These are phyloP conservation scores for Trichoplusia ni DNA, from an alignment of 1,140 invertebrate genomes.

Conservation along the genomic window DNA sequence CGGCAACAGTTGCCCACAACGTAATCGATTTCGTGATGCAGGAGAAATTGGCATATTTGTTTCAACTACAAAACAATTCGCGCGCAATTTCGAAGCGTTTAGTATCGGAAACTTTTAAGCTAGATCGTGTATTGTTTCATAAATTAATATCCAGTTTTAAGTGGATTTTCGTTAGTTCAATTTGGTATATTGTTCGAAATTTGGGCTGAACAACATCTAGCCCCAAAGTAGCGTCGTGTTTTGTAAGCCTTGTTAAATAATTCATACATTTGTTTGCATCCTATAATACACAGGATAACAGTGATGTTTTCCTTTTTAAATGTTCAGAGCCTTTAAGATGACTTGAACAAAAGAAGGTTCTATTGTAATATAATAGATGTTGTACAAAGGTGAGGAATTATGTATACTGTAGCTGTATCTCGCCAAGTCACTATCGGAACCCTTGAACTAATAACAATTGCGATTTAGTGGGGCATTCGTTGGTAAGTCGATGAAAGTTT, in stretches of 20 bases:
- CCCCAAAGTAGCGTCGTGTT: too few species aligned
- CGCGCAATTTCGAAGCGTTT: neutral
- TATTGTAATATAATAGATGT: too few species aligned
- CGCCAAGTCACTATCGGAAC: conserved; percentile 20
- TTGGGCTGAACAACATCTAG: too few species aligned
- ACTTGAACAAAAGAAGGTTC: too few species aligned
- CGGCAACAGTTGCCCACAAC: neutral
- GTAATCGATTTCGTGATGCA: conserved; percentile 32
- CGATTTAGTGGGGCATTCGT: conserved; percentile 40
- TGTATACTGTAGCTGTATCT: too few species aligned
- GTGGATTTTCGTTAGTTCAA: neutral
- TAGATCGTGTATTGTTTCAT: neutral
- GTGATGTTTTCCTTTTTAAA: too few species aligned
- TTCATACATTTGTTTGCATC: too few species aligned
- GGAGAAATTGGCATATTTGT: conserved; percentile 14
- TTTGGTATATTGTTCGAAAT: neutral
- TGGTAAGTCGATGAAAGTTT: conserved; percentile 44
- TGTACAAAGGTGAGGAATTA: neutral
- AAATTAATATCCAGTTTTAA: conserved; percentile 8
- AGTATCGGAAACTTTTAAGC: neutral
- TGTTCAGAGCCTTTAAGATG: too few species aligned
- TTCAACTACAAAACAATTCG: conserved; percentile 1
- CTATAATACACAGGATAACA: too few species aligned
- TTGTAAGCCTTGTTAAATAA: neutral
- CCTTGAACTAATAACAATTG: conserved; percentile 43